Conservation (phyloP, 2,888 invertebrate genomes). For the Eustalomyia histrio region DNA sequence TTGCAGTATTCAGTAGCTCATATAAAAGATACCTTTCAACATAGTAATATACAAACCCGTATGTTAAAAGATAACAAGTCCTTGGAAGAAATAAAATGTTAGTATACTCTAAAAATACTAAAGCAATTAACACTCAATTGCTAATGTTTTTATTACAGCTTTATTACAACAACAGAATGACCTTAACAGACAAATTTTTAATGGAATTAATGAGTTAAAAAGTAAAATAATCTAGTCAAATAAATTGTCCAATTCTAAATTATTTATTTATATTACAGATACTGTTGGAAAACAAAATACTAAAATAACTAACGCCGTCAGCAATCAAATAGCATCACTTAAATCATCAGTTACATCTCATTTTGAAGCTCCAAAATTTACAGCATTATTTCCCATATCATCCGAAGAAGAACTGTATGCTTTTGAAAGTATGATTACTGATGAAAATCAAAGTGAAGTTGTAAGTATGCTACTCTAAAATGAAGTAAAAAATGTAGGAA, state of each 20-base stretch:
- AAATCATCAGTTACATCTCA: neutral
- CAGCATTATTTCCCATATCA: neutral
- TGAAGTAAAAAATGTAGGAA: neutral
- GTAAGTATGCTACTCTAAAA: neutral
- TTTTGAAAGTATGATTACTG: neutral
- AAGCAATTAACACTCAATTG: too few relatives aligned
- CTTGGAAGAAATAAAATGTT: neutral
- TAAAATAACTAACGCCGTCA: neutral
- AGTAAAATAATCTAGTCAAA: neutral
- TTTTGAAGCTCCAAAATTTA: conserved; percentile 13
- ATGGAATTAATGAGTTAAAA: neutral
- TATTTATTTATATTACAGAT: neutral
- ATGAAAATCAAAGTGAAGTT: neutral
- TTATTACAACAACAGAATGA: neutral
- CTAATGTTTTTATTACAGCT: neutral
- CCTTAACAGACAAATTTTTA: neutral
- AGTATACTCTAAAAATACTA: neutral
- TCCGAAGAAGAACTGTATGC: neutral
- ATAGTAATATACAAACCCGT: neutral
- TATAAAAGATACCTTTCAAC: neutral
- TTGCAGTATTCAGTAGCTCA: neutral
- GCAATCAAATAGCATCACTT: neutral
- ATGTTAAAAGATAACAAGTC: neutral
- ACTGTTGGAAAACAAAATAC: neutral
- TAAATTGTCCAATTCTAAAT: neutral